phyloP scores from a whole-genome alignment of 1,140 invertebrate species.

The Pemphigus obesinymphae region DNA sequence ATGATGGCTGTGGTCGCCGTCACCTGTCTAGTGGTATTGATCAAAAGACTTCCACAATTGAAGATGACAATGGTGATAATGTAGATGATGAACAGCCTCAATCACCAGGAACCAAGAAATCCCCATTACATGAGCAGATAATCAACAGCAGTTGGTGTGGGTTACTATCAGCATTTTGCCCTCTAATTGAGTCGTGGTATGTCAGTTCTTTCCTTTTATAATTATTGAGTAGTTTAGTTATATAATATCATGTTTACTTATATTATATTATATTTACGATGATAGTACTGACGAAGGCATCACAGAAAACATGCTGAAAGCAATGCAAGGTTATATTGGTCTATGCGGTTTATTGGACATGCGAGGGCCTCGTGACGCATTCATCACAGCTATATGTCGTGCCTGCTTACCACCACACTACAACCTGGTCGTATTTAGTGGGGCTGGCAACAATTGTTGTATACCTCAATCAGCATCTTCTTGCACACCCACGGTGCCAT shows the following conservation, averaged over 20 bases:
- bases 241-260: background rate
- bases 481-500: background rate
- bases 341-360: constrained; percentile 71
- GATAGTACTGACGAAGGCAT: constrained; percentile 81
- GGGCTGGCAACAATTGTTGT: constrained; percentile 55
- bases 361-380: constrained; percentile 77
- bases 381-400: constrained; percentile 89
- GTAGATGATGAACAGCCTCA: constrained; percentile 50
- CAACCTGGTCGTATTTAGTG: constrained; percentile 74
- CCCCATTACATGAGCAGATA: constrained; percentile 66
- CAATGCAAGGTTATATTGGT: constrained; percentile 80
- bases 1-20: background rate
- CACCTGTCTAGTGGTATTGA: background rate
- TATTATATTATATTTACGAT: background rate
- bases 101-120: constrained; percentile 54
- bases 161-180: constrained; percentile 80
- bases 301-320: constrained; percentile 83
- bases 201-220: background rate
- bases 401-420: constrained; percentile 93
- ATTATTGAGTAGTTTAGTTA: background rate
- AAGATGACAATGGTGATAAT: constrained; percentile 50
- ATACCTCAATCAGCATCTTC: background rate
- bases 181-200: constrained; percentile 85
- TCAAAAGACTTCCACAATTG: constrained; percentile 37
- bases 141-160: constrained; percentile 95